Conservation (phyloP, 2,113 vertebrate genomes). For the Dascyllus trimaculatus region DNA sequence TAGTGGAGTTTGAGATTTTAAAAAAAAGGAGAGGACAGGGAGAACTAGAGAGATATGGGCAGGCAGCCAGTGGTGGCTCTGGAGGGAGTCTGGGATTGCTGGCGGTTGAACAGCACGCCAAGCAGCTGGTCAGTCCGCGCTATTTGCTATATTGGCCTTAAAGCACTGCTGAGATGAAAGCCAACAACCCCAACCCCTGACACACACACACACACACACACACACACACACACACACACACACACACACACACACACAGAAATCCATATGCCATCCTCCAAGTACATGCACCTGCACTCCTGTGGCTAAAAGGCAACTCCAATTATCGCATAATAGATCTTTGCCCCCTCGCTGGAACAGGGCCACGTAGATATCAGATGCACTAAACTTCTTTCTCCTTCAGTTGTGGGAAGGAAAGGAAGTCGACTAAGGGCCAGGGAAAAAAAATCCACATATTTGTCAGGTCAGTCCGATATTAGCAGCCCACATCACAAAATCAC, state of each 20-base stretch:
- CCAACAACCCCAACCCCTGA: slow-evolving; percentile 13
- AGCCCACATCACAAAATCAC: slow-evolving; percentile 57
- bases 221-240: slow-evolving; percentile 41
- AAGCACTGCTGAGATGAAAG: slow-evolving; percentile 68
- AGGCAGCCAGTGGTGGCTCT: slow-evolving; percentile 45
- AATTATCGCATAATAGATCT: slow-evolving; percentile 64
- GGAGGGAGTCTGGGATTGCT: slow-evolving; percentile 49
- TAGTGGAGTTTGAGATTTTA: slow-evolving; percentile 27
- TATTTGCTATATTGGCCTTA: slow-evolving; percentile 73
- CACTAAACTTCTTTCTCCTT: slow-evolving; percentile 6
- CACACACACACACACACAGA: slow-evolving; percentile 14
- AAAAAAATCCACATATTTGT: neutral
- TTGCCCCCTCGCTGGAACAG: slow-evolving; percentile 42
- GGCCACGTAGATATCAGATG: slow-evolving; percentile 48
- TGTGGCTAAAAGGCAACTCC: slow-evolving; percentile 57
- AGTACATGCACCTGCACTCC: slow-evolving; percentile 57
- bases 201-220: slow-evolving; percentile 13
- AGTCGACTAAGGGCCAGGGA: neutral
- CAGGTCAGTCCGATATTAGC: slow-evolving; percentile 49
- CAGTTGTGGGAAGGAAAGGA: slow-evolving; percentile 8
- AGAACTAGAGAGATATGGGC: slow-evolving; percentile 17
- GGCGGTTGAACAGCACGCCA: slow-evolving; percentile 56
- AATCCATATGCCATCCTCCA: slow-evolving; percentile 24
- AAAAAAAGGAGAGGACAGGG: neutral
- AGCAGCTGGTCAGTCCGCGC: slow-evolving; percentile 60